Percentiles rank a stretch among this genome's conserved stretches.
Evolutionary conservation across 2,113 vertebrate species (phyloP).

Genomic region (Rhinoderma darwinii): DNA sequence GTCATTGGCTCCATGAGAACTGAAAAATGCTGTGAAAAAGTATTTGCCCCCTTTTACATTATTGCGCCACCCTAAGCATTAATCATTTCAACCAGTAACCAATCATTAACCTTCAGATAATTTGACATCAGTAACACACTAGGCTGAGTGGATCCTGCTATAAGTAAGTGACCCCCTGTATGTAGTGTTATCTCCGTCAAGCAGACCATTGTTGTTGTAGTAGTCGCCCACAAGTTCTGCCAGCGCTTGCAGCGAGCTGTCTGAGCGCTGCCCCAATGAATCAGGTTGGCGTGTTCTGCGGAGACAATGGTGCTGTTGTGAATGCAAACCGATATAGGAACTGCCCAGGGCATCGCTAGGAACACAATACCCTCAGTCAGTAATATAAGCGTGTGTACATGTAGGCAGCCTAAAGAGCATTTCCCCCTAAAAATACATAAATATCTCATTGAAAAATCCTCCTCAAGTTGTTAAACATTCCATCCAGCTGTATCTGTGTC

Average conservation of each 20-base stretch:
- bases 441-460: not conserved
- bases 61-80: not conserved
- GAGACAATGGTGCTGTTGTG: slow-evolving; percentile 13
- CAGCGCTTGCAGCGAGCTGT: not conserved
- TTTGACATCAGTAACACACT: not conserved
- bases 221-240: not conserved
- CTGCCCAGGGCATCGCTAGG: slow-evolving; percentile 10
- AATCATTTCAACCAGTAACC: not conserved
- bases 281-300: not conserved
- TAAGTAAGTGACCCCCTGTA: not conserved
- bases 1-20: not conserved
- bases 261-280: not conserved
- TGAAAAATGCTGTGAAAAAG: not conserved
- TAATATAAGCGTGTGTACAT: not conserved
- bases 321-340: not conserved
- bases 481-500: not conserved
- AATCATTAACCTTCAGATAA: not conserved
- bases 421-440: not conserved
- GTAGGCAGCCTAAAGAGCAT: slow-evolving; percentile 31
- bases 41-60: not conserved
- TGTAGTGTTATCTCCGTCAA: not conserved
- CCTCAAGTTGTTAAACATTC: no score
- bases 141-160: not conserved
- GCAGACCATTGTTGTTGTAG: slow-evolving; percentile 18
- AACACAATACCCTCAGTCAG: slow-evolving; percentile 25